Base-by-base conservation (phyloP, 2,113 vertebrate genomes). In the Paramormyrops kingsleyae region DNA sequence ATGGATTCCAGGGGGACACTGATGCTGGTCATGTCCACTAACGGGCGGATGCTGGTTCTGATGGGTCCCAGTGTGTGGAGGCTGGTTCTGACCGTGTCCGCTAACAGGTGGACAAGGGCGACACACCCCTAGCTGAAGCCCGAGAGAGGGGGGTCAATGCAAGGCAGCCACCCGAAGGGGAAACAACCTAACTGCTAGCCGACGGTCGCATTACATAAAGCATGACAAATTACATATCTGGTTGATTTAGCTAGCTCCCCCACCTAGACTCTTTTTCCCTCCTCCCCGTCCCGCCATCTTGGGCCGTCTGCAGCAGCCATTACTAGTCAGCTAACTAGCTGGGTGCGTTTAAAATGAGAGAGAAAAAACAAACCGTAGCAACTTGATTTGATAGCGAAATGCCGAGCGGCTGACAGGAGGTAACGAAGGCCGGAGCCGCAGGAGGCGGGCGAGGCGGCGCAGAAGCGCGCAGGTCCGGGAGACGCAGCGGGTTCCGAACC, bases 241-340 rank as follows among this genome's bases (percentile, higher is more conserved):
- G n/a, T n/a, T 42, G 84, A 91, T 66, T 53, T 91, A 90, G 93
- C 92, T 85, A 91, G 88, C 90, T 95, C 95, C 93, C 92, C 91
- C 92, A 92, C 92, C 92, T 90, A 89, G 90, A 93, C 92, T 93
- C 86, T 90, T 91, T 93, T 93, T 94, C 92, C 95, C 95, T 94
- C 93, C 93, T 92, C 95, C 95, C 94, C 93, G 94, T 95, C 95
- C 97, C 96, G 96, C 97, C 97, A 97, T 98, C 96, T 98, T 97
- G 97, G 95, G 93, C 97, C 94, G 95, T 95, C 91, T 94, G 93
- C 94, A 96, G 94, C 97, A 97, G 96, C 95, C 96, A 97, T 98
- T 97, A 97, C 96, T 97, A 96, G 96, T 95, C 96, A 95, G 3
- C 10, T 83, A 85, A 80, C 89, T 35, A 39, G 5, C 24, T 47